phyloP scores from a whole-genome alignment of 2,888 invertebrate genomes.

The Pandemis corylana region DNA sequence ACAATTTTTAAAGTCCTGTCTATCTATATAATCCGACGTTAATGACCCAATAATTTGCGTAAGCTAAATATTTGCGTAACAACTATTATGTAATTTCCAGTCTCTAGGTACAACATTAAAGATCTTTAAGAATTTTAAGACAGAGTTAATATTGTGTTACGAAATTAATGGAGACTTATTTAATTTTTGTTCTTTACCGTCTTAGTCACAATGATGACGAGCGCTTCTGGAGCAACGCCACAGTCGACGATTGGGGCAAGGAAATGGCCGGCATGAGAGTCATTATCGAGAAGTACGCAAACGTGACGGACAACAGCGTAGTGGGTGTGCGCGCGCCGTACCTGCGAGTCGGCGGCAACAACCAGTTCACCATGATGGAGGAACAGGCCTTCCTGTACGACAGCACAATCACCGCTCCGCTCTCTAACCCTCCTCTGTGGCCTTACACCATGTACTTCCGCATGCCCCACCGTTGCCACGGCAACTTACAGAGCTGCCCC shows the following conservation, averaged over 20 bases:
- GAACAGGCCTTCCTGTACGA: slow-evolving; percentile 98
- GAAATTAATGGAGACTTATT: not conserved
- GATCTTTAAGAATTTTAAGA: not conserved
- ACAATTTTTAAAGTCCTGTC: not conserved
- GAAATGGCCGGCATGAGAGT: slow-evolving; percentile 98
- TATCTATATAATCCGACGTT: not conserved
- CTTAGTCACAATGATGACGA: slow-evolving; percentile 95
- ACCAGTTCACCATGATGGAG: slow-evolving; percentile 99
- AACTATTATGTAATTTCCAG: not conserved
- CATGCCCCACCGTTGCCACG: slow-evolving; percentile 97
- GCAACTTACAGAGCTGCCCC: slow-evolving; percentile 95
- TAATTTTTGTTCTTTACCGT: slow-evolving; percentile 41
- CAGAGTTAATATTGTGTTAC: not conserved
- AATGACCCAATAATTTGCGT: not conserved
- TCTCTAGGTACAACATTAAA: not conserved
- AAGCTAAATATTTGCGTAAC: not conserved
- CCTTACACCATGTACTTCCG: slow-evolving; percentile 99
- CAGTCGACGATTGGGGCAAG: slow-evolving; percentile 96
- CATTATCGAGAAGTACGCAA: slow-evolving; percentile 95
- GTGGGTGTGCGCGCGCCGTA: slow-evolving; percentile 96
- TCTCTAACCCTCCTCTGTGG: slow-evolving; percentile 97
- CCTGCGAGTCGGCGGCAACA: slow-evolving; percentile 96
- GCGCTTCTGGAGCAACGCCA: slow-evolving; percentile 96
- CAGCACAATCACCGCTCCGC: slow-evolving; percentile 96
- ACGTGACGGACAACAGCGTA: slow-evolving; percentile 95